These are phyloP conservation scores for Trogon melanurus DNA, from an alignment of 2,113 vertebrate species.

Conservation along the genomic window DNA sequence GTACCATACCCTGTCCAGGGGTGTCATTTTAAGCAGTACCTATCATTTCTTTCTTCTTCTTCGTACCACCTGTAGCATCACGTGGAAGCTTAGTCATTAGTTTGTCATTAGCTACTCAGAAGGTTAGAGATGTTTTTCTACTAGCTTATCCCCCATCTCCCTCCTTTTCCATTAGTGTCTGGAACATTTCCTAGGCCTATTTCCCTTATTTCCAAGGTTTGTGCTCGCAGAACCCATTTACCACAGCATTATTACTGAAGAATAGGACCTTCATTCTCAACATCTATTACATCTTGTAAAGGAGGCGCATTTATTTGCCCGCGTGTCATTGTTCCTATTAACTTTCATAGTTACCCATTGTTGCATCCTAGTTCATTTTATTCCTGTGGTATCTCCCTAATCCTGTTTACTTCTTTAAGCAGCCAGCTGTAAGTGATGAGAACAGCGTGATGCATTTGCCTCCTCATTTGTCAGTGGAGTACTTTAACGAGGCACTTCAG, in stretches of 20 bases:
- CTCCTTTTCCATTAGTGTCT: background rate
- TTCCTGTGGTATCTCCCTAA: conserved; percentile 23
- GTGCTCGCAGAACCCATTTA: background rate
- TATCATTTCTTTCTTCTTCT: background rate
- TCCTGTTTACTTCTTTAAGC: conserved; percentile 48
- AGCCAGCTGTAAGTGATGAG: conserved; percentile 81
- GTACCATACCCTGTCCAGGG: background rate
- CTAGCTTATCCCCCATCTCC: background rate
- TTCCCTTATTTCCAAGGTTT: background rate
- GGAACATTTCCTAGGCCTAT: background rate
- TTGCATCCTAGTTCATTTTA: background rate
- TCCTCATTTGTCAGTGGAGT: conserved; percentile 79
- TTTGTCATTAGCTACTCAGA: background rate
- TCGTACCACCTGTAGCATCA: background rate
- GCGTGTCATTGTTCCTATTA: background rate
- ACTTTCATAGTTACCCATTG: background rate
- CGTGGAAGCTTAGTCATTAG: background rate
- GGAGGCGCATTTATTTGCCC: background rate
- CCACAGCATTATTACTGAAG: background rate
- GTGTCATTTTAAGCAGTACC: background rate
- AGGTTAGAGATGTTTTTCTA: background rate
- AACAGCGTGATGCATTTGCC: conserved; percentile 77
- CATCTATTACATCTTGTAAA: background rate
- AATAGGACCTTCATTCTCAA: background rate
- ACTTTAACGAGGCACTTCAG: conserved; percentile 77